Base-by-base conservation (phyloP, 2,797 vertebrate genomes). In the Pseudopleuronectes americanus region DNA sequence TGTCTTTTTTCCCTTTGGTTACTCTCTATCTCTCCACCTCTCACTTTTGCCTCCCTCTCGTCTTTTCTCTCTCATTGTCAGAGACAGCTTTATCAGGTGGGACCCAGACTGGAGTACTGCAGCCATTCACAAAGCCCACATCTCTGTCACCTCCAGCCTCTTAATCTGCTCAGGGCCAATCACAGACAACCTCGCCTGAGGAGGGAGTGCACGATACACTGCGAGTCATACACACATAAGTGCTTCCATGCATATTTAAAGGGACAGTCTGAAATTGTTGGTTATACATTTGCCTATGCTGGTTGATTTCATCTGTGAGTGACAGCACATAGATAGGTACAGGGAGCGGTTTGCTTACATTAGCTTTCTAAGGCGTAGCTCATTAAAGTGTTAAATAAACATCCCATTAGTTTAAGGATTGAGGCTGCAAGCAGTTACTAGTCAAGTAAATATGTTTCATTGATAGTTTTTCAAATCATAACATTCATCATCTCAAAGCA, bases 151-250 rank as follows among this genome's bases (percentile, higher is more conserved):
- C 67, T 66, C 54, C 49, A 69, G 80, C 66, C 78, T 74, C 54
- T 57, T 81, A 83, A 84, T 80, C 64, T 72, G 66, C 41, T 78
- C 68, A 53, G 57, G 57, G 57, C 74, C 71, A 68, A 79, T 77
- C 77, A 68, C 58, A 62, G 64, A 57, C 45, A n/a, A 45, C n/a
- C 26, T 53, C 3, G 24, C 61, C 62, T 7, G 23, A 77, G 80
- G 51, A 58, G 51, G 31, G 12, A 66, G 43, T 2, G 10, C 60
- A 69, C 48, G 57, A 28, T 52, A 49, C 66, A 64, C 36, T 4
- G 9, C 10, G 6, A 33, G 31, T 10, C 26, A 17, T 59, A 28
- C 24, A 59, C 24, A 65, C 23, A 53, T 6, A 74, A 3, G n/a
- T 38, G 36, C 22, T 13, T 23, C 3, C 43, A 55, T 60, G 24